Evolutionary conservation across 2,888 invertebrate genomes (phyloP).

Genomic region (Caenorhabditis zanzibari): DNA sequence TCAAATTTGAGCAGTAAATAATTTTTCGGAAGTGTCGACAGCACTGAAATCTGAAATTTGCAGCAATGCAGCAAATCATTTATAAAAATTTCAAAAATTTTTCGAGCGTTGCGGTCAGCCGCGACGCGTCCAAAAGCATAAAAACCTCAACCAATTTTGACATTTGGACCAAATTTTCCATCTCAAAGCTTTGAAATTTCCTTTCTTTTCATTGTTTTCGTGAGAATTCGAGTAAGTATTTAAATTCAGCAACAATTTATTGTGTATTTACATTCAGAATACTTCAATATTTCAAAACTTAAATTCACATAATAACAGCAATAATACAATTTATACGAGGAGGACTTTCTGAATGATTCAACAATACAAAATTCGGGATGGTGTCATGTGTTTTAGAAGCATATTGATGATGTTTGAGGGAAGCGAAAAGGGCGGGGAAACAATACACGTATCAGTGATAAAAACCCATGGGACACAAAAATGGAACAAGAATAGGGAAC

Average conservation of each 20-base stretch:
- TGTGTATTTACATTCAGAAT: neutral
- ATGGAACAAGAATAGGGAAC: conserved; percentile 29
- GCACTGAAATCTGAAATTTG: no score
- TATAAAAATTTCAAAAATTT: no score
- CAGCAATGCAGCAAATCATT: no score
- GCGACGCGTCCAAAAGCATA: neutral
- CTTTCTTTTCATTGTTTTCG: no score
- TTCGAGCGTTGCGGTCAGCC: no score
- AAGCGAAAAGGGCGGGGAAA: neutral
- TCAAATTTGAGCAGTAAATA: no score
- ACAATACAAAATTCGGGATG: conserved; percentile 2
- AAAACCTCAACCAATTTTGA: neutral
- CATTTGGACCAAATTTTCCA: no score
- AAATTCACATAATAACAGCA: neutral
- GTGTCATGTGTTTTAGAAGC: conserved; percentile 44
- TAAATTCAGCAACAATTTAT: conserved; percentile 4
- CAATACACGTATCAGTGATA: conserved; percentile 58
- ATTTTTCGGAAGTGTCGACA: no score
- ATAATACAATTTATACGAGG: neutral
- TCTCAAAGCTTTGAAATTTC: no score
- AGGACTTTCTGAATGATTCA: neutral
- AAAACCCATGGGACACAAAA: conserved; percentile 51
- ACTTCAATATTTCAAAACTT: neutral
- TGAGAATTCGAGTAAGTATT: no score
- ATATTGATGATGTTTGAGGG: conserved; percentile 15